Base-by-base conservation (phyloP, 2,113 vertebrate species). In the Sphaerodactylus townsendi region DNA sequence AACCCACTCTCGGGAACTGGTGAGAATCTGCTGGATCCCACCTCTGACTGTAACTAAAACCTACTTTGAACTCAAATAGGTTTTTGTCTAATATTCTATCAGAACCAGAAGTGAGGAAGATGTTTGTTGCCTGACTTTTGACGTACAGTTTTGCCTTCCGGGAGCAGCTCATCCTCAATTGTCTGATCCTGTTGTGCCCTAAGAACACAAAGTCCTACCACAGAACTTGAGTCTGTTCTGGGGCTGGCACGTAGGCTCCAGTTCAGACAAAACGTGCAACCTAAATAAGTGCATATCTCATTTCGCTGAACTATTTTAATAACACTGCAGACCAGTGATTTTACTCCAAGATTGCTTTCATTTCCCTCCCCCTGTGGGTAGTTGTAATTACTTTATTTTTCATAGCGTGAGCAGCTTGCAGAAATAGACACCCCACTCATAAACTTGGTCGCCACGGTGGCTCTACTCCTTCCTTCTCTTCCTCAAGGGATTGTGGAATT, bases 381-480 rank as follows among this genome's bases (percentile, higher is more conserved):
- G 94, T 94, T 95, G 90, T 91, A 93, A 92, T 93, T 93, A 92
- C 92, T 87, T 89, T 86, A 91, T 95, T 96, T 96, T 95, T 96
- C 88, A 92, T 93, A 94, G 94, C 92, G 94, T 90, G 92, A 95
- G 92, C 92, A 95, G 93, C 94, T 96, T 94, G 91, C 93, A 93
- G 92, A 93, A 96, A 96, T 95, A 94, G 95, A 95, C 94, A 37
- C 33, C 4, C 95, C 95, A 94, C 95, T 95, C 92, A 93, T 91
- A 93, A 86, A 91, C 86, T 90, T 91, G 85, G 92, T 92, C 89
- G 91, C 88, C 90, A 85, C 79, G 87, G 56, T 89, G 86, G 77
- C 89, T 92, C 89, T 50, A 72, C 30, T 10, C 15, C 4, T 66
- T 77, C 74, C 25, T 44, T 33, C 37, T 3, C 37, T 50, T 50